Base-by-base conservation (phyloP, 2,888 invertebrate genomes). In the Argyresthia albistria region DNA sequence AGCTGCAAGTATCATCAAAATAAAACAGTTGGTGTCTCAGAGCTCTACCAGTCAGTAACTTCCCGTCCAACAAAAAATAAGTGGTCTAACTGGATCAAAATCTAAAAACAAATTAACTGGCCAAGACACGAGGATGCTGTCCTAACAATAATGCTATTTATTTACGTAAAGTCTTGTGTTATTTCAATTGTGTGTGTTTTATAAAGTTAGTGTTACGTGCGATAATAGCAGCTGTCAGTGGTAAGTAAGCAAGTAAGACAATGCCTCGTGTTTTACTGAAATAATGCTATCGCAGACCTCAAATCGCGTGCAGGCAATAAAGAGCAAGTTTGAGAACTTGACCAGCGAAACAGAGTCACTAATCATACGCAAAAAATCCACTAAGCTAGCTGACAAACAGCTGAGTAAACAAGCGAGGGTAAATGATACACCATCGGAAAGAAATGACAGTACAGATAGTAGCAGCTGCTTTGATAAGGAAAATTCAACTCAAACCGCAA, bases 301-400 rank as follows among this genome's bases (percentile, higher is more conserved):
- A 64, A 88, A 86, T 66, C 83, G 91, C 78, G 92, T 92, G 46
- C 91, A 90, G 81, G 88, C 89, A 50, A 91, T 92, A 57, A 91
- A 90, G 68, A 90, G 83, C 72, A 90, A 89, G 76, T 92, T 92
- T 65, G 92, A 92, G 64, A 88, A 79, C 66, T 68, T 89, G 52
- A 86, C 68, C 54, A 63, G 62, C 6, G 80, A 83, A 46, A 70
- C 62, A 53, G 68, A 71, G n/a, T 64, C 69, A 12, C 51, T 67
- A n/a, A 57, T 66, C 16, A 56, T 55, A 47, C 59, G 53, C 53
- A 61, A 56, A 46, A 63, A 58, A 25, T 43, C 25, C 1, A 16
- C 12, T 55, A 63, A 53, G 46, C 48, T 47, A 10, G 56, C 62
- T 53, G n/a, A 8, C n/a, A 43, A 59, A 53, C 69, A 70, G 47